A percentile compares a stretch with the other conserved stretches of the same genome.
phyloP scores from a whole-genome alignment of 2,888 invertebrate species.

The Apotomis betuletana region DNA sequence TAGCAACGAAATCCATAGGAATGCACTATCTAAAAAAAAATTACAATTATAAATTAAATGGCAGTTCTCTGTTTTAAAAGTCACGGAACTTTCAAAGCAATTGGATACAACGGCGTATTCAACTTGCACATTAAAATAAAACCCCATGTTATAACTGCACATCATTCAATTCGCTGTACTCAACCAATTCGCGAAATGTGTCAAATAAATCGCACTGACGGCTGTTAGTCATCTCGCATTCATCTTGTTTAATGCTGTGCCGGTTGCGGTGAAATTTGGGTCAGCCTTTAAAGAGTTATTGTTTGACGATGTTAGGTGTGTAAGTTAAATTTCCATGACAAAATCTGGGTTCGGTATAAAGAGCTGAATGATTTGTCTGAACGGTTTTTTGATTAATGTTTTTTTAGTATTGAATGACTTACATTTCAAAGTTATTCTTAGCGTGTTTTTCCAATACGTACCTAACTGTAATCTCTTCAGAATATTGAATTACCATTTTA shows the following conservation, averaged over 20 bases:
- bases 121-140: background rate
- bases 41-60: too few relatives aligned
- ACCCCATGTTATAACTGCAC: slow-evolving; percentile 17
- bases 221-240: slow-evolving; percentile 37
- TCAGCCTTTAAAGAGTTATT: slow-evolving; percentile 66
- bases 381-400: slow-evolving; percentile 9
- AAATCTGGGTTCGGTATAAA: slow-evolving; percentile 34
- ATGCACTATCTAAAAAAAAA: too few relatives aligned
- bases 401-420: slow-evolving; percentile 7
- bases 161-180: slow-evolving; percentile 35
- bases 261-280: slow-evolving; percentile 61
- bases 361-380: slow-evolving; percentile 13
- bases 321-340: slow-evolving; percentile 18
- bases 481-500: too few relatives aligned
- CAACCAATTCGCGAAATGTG: slow-evolving; percentile 39
- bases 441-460: background rate
- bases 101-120: background rate
- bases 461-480: background rate
- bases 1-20: too few relatives aligned
- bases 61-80: background rate
- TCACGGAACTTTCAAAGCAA: background rate
- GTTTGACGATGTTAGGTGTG: slow-evolving; percentile 49
- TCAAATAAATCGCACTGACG: slow-evolving; percentile 38
- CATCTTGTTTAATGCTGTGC: slow-evolving; percentile 41
- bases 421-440: slow-evolving; percentile 9